A percentile compares a stretch with the other conserved stretches of the same genome.
Evolutionary conservation across 2,888 invertebrate species (phyloP).

Genomic region (Caenorhabditis angaria): DNA sequence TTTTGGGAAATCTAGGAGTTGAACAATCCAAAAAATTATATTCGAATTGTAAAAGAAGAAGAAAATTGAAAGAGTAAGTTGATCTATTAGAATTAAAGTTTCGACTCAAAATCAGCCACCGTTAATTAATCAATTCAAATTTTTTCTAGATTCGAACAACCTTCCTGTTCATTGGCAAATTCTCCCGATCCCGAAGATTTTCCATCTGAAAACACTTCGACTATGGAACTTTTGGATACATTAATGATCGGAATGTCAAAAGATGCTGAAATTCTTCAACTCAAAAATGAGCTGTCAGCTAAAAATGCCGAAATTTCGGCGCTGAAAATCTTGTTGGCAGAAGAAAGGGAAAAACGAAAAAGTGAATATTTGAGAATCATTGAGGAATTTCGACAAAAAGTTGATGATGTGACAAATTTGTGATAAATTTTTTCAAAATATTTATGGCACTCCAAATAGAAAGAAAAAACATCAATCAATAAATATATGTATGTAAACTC

Average conservation of each 20-base stretch:
- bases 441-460: too few species aligned
- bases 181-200: slow-evolving; percentile 2
- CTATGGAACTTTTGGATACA: slow-evolving; percentile 3
- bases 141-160: not conserved
- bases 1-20: slow-evolving; percentile 22
- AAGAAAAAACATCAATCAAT: too few species aligned
- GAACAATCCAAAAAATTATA: slow-evolving; percentile 48
- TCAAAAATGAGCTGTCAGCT: not conserved
- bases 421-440: not conserved
- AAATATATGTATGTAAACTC: too few species aligned
- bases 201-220: not conserved
- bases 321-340: not conserved
- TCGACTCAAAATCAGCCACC: not conserved
- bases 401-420: not conserved
- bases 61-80: not conserved
- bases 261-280: slow-evolving; percentile 5
- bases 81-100: not conserved
- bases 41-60: slow-evolving; percentile 45
- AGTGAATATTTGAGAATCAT: not conserved
- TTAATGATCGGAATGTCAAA: not conserved
- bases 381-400: not conserved
- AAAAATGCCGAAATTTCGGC: not conserved
- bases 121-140: too few species aligned
- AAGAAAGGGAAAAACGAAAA: not conserved
- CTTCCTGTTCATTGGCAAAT: not conserved